A percentile compares a stretch with the other conserved stretches of the same genome.
Evolutionary conservation across 37 sponge, comb jelly and placozoan species (phyloP).

Genomic region (Tethya wilhelma): DNA sequence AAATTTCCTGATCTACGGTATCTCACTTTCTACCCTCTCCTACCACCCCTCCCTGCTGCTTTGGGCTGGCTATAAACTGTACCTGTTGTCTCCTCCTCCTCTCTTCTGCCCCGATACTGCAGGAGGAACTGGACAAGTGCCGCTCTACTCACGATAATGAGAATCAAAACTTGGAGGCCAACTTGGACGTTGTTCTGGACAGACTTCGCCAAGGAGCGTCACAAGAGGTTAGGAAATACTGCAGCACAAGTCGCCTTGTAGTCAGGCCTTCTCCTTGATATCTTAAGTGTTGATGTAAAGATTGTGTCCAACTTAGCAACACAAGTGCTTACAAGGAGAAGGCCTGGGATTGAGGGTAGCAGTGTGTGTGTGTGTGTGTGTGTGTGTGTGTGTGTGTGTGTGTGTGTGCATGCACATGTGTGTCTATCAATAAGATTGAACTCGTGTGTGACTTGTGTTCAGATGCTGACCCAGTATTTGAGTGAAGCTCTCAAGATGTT

Average conservation of each 20-base stretch:
- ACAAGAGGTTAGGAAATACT: constrained; percentile 58
- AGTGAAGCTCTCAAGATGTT: constrained; percentile 41
- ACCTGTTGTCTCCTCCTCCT: no score
- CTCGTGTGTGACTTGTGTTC: neutral
- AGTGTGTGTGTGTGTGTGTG: neutral
- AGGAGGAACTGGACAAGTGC: constrained; percentile 59
- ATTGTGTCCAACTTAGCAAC: no score
- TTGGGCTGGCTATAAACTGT: no score
- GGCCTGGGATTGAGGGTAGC: no score
- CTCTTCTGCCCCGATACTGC: neutral
- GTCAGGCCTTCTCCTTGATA: no score
- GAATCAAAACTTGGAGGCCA: constrained; percentile 81
- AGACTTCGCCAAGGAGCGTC: constrained; percentile 65
- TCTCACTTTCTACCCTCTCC: no score
- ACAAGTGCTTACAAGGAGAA: no score
- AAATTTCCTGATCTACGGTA: no score
- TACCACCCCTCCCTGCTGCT: no score
- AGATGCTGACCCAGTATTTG: constrained; percentile 41
- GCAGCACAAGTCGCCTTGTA: no score
- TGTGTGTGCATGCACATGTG: neutral
- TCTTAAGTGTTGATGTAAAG: no score
- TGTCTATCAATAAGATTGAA: neutral
- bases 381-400: neutral
- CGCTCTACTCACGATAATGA: constrained; percentile 63
- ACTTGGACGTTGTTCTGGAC: constrained; percentile 83